Evolutionary conservation across 2,113 vertebrate genomes (phyloP).

Genomic region (Hoplias malabaricus): DNA sequence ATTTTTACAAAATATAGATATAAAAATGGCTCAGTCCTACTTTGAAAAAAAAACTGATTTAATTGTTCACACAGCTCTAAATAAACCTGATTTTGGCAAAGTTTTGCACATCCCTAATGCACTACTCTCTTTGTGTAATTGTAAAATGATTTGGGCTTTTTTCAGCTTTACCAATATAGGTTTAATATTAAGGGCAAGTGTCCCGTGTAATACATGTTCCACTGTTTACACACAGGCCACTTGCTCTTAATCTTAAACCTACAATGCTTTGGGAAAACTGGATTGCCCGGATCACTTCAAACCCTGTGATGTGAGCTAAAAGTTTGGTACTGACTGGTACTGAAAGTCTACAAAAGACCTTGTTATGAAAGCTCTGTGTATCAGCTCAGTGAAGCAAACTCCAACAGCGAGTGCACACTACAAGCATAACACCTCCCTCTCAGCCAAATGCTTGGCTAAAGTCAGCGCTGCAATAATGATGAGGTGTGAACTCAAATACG

Average conservation of each 20-base stretch:
- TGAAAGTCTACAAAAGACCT: background rate
- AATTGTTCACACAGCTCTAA: background rate
- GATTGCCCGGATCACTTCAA: background rate
- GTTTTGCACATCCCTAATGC: no score
- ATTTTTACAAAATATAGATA: no score
- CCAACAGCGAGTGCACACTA: slow-evolving; percentile 27
- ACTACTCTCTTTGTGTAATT: no score
- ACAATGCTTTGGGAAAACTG: no score
- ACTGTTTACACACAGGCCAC: no score
- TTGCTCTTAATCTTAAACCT: no score
- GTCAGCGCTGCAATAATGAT: slow-evolving; percentile 34
- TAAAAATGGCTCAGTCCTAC: background rate
- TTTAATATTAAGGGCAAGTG: no score
- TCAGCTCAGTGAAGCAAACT: slow-evolving; percentile 7
- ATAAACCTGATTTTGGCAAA: background rate
- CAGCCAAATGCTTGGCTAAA: slow-evolving; percentile 38
- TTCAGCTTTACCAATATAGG: no score
- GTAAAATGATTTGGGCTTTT: no score
- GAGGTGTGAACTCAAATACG: slow-evolving; percentile 37
- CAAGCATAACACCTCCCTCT: slow-evolving; percentile 32
- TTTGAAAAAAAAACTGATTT: background rate
- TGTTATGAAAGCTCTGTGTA: slow-evolving; percentile 6
- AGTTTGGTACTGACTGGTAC: background rate
- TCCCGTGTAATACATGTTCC: no score
- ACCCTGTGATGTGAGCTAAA: no score